A percentile compares a stretch with the other conserved stretches of the same genome.
These are phyloP conservation scores for Heliconius nattereri DNA, from an alignment of 1,140 invertebrate genomes.

Conservation along the genomic window DNA sequence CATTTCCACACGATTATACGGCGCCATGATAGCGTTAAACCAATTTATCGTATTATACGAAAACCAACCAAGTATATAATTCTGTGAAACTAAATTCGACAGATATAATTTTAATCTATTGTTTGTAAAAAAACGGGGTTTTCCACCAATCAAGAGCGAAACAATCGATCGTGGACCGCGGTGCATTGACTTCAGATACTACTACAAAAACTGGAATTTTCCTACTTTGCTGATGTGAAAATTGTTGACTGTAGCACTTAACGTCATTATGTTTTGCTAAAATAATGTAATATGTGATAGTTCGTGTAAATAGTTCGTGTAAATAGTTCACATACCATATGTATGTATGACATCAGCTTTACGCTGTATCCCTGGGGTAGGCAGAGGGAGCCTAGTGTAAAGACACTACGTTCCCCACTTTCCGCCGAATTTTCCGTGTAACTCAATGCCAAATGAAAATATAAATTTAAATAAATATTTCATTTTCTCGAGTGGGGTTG, in stretches of 20 bases:
- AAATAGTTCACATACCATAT: not conserved
- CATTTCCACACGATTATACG: no score
- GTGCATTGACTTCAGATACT: not conserved
- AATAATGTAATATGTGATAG: not conserved
- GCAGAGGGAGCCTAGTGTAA: no score
- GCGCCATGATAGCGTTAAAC: no score
- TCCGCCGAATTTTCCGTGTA: no score
- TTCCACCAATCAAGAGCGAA: not conserved
- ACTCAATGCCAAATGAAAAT: no score
- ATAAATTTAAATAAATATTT: no score
- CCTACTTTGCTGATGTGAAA: not conserved
- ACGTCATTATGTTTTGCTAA: not conserved
- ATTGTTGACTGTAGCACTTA: not conserved
- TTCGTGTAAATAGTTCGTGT: not conserved
- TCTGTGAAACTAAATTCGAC: not conserved
- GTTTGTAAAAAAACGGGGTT: not conserved
- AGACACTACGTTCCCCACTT: no score
- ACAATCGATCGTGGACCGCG: conserved; percentile 3
- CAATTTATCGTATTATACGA: no score
- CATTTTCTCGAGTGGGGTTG: no score
- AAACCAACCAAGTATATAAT: no score
- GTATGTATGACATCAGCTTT: no score
- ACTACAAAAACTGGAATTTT: not conserved
- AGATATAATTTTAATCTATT: not conserved
- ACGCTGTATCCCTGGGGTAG: no score